Evolutionary conservation across 2,113 vertebrate genomes (phyloP).

Genomic region (Chloropsis cyanopogon): DNA sequence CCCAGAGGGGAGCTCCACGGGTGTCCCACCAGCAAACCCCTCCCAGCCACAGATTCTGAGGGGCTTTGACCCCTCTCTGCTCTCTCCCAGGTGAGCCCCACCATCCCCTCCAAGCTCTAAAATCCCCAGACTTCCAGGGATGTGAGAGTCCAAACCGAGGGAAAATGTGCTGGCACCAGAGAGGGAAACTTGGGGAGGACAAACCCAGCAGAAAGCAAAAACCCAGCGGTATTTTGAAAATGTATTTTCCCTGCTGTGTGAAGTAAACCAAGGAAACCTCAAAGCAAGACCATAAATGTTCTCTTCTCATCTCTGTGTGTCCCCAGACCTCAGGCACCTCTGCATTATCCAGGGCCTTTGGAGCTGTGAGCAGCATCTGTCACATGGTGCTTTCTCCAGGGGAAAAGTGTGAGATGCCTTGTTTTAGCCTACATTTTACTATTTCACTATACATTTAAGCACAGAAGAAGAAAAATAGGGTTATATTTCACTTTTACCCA

Average conservation of each 20-base stretch:
- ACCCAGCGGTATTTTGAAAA: not conserved
- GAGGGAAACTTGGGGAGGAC: not conserved
- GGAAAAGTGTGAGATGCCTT: not conserved
- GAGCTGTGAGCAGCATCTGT: not conserved
- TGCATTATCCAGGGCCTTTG: not conserved
- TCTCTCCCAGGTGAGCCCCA: not conserved
- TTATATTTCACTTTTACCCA: not conserved
- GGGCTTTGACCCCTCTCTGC: not conserved
- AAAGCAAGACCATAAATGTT: not conserved
- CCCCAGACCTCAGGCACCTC: not conserved
- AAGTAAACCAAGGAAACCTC: conserved; percentile 30
- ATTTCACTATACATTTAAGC: not conserved
- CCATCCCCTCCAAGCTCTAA: not conserved
- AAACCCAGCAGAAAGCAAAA: not conserved
- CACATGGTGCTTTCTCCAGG: not conserved
- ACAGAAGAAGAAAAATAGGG: not conserved
- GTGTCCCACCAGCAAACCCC: not conserved
- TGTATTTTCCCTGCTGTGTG: not conserved
- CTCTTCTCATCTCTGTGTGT: not conserved
- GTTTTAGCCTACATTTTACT: not conserved
- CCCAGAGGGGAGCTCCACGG: accelerated
- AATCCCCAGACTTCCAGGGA: accelerated
- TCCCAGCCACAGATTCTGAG: not conserved
- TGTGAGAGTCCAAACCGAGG: accelerated
- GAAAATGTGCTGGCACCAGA: accelerated